Evolutionary conservation across 2,113 vertebrate species (phyloP), one percentile per base, ranked within the genome.

Genomic region (Baryphthengus martii): DNA sequence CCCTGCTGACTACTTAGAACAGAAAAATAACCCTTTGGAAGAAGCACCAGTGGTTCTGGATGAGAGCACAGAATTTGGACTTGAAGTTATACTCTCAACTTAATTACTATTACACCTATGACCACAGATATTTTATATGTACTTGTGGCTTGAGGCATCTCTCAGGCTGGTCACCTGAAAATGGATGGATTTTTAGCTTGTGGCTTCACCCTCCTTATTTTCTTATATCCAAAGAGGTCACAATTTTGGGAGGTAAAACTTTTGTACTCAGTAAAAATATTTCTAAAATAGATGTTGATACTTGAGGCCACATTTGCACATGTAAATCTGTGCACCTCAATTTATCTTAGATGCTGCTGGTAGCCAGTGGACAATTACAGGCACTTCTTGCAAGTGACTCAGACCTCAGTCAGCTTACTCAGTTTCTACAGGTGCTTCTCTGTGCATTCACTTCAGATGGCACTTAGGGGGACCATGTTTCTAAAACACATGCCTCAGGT

Each of bases 381-480:
- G n/a, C 8, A 33, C 17, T 76, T 79, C 35, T 62, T 62, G 28
- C 0, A 7, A 58, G 33, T 29, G 11, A 47, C 52, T 71, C 55
- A 31, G 25, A 53, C 12, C 42, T 42, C 53, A 50, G 13, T 24
- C 45, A 52, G 12, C 2, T 70, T 65, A 17, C 21, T 53, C 63
- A 5, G 5, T 17, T 79, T 39, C 52, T 82, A 5, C 0, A 0
- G 5, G 33, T 61, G 39, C 19, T 16, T n/a, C 40, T 70, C 29
- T 6, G 0, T 35, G 19, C 42, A 6, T 33, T 42, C 37, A 35
- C 17, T 45, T 44, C 56, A 67, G 37, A 42, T 14, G 28, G 70
- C 84, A 87, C 59, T 62, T 33, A 26, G 19, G 11, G 26, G n/a
- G 35, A 50, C 40, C 12, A 17, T 0, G 1, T 39, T 81, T 33